phyloP scores from a whole-genome alignment of 2,888 invertebrate species.

The Lycocerus yunnanus region DNA sequence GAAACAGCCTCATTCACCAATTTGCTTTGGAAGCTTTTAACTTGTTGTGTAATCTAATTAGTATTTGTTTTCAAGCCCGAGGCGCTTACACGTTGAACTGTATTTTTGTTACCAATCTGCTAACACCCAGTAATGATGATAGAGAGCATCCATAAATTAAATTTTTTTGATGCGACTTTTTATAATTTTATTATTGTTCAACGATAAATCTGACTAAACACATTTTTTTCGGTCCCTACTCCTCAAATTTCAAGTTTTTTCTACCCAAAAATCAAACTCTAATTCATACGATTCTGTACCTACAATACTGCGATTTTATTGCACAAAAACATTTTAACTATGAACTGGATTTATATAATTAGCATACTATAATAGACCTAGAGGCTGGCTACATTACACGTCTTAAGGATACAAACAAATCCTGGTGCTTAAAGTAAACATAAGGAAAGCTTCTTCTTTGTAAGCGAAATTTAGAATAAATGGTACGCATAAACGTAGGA shows the following conservation, averaged over 20 bases:
- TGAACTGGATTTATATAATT: not conserved
- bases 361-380: not conserved
- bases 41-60: conserved; percentile 40
- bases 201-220: not conserved
- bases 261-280: not conserved
- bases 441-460: too few relatives aligned
- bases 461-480: too few relatives aligned
- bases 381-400: too few relatives aligned
- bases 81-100: conserved; percentile 36
- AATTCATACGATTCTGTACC: not conserved
- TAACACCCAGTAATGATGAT: conserved; percentile 16
- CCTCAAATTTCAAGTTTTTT: not conserved
- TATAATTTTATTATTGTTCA: not conserved
- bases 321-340: not conserved
- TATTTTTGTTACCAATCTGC: conserved; percentile 37
- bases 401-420: too few relatives aligned
- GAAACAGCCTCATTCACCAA: conserved; percentile 29
- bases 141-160: not conserved
- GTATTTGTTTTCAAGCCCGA: conserved; percentile 39
- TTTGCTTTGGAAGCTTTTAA: conserved; percentile 35
- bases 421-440: too few relatives aligned
- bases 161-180: not conserved
- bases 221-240: not conserved
- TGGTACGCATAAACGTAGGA: too few relatives aligned
- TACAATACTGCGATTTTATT: not conserved